phyloP scores from a whole-genome alignment of 2,797 vertebrate genomes.

The Amblyopsis hoosieri region DNA sequence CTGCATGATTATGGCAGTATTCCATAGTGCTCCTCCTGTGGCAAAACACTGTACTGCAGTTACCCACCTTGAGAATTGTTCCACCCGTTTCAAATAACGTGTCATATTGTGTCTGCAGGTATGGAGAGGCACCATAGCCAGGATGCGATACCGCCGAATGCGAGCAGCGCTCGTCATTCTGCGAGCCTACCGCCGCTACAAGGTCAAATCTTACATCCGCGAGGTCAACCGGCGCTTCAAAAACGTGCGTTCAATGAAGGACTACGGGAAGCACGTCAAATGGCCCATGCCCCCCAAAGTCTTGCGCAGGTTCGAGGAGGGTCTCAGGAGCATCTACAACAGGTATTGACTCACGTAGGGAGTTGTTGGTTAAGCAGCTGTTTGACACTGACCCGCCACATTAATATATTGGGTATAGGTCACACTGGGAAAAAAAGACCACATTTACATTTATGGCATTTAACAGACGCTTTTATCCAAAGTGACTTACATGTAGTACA shows the following conservation, averaged over 20 bases:
- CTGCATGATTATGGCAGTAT: conserved; percentile 6
- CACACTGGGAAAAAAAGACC: too few relatives aligned
- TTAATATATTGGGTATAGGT: too few relatives aligned
- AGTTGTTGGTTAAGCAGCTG: too few relatives aligned
- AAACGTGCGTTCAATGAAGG: conserved; percentile 82
- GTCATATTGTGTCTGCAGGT: conserved; percentile 72
- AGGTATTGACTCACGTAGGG: conserved; percentile 72
- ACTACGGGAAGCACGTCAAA: conserved; percentile 84
- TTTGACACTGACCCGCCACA: too few relatives aligned
- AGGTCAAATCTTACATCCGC: conserved; percentile 88
- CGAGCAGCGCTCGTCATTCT: conserved; percentile 85
- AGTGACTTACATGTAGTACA: too few relatives aligned
- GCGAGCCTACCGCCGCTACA: conserved; percentile 88
- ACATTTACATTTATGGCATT: too few relatives aligned
- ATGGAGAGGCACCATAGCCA: conserved; percentile 92
- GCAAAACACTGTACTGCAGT: too few relatives aligned
- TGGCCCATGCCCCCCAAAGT: conserved; percentile 94
- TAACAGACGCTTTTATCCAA: too few relatives aligned
- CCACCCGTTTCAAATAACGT: conserved; percentile 1
- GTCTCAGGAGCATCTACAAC: conserved; percentile 84
- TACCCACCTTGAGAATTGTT: not conserved
- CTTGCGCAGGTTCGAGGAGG: conserved; percentile 87
- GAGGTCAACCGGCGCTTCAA: conserved; percentile 88
- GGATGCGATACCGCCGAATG: conserved; percentile 88
- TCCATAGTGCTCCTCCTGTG: not conserved